Evolutionary conservation across 2,113 vertebrate genomes (phyloP), one percentile per base, ranked within the genome.

Genomic region (Cephalopterus ornatus): DNA sequence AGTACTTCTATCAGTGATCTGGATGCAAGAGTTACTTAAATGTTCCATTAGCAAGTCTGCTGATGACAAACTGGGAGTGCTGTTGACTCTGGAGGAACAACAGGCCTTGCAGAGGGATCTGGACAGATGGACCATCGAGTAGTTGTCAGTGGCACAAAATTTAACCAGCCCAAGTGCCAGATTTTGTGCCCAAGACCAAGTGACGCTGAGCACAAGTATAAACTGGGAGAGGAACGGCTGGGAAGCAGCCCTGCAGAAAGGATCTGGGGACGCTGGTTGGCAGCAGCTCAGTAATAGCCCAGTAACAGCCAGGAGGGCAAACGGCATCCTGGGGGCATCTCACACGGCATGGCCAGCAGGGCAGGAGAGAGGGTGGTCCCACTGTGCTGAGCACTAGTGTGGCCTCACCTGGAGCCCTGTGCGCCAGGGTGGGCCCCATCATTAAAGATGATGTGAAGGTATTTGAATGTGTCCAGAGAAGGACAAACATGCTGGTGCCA

Each of bases 181-280:
- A 24, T 30, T 27, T 53, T 53, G 62, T 1, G 1, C n/a, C 16
- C 20, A 53, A 49, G 47, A 20, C 3, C 10, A 21, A 61, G 22
- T 33, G 41, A 12, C 0, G 0, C 56, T 6, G 4, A 59, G 19
- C 52, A 37, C 6, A 2, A 20, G 23, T 6, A 9, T 12, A 1
- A 32, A 44, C 1, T 32, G 72, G 22, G 44, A 53, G 18, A 75
- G 26, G 37, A 42, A 32, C 1, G 12, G 75, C 44, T 42, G 49
- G 56, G 65, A 59, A 65, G n/a, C 73, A 30, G 66, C 75, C 44
- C 58, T 63, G 72, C 67, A 44, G 86, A 11, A 8, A 58, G 67
- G 76, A 12, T 8, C 67, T 50, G 67, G 17, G 49, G 35, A 11
- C 32, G 65, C 84, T 76, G 63, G 11, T 1, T 2, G 14, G 47